A percentile compares a stretch with the other conserved stretches of the same genome.
Conservation (phyloP, 2,113 vertebrate species). For the Apistogramma diplotaenia region DNA sequence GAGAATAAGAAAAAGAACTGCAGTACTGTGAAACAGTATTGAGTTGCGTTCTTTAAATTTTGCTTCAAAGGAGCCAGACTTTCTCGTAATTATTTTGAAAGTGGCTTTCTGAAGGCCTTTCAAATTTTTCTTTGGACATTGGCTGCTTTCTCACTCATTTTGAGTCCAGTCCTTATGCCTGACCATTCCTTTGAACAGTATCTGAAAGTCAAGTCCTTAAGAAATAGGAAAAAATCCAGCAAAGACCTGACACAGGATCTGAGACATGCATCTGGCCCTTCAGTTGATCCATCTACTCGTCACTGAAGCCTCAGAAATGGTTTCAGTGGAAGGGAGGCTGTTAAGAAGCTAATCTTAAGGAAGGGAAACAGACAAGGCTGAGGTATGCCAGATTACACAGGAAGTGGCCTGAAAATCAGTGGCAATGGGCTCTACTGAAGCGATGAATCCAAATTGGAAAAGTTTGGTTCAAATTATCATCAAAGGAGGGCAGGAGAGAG, state of each 20-base stretch:
- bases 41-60: too few relatives aligned
- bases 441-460: neutral
- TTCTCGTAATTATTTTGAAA: too few relatives aligned
- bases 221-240: neutral
- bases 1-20: too few relatives aligned
- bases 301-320: too few relatives aligned
- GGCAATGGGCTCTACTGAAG: neutral
- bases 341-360: neutral
- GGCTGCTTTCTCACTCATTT: neutral
- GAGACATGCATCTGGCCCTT: neutral
- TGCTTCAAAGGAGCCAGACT: too few relatives aligned
- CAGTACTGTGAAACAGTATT: too few relatives aligned
- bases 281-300: too few relatives aligned
- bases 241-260: neutral
- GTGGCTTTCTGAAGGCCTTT: too few relatives aligned
- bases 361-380: neutral
- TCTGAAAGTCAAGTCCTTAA: neutral
- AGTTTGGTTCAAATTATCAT: too few relatives aligned
- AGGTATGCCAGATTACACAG: neutral
- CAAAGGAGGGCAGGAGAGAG: too few relatives aligned
- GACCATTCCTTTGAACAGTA: neutral
- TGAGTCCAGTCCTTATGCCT: neutral
- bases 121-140: neutral
- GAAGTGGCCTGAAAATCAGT: neutral
- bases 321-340: neutral